Percentiles rank a stretch among this genome's conserved stretches.
phyloP scores from a whole-genome alignment of 2,888 invertebrate species.

The Cynaeus angustus region DNA sequence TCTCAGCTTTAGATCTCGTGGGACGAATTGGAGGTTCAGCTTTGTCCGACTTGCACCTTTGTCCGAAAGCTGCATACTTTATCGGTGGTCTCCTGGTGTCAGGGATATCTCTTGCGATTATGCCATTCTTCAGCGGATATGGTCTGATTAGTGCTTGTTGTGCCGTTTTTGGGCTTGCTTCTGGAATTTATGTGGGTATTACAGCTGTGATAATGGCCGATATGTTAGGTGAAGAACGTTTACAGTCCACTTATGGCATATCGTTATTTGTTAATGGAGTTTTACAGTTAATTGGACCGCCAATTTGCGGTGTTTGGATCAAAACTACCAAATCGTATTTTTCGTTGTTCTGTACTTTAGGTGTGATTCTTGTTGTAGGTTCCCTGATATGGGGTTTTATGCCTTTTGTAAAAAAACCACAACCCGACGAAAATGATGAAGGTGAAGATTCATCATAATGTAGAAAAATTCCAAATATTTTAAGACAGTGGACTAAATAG shows the following conservation, averaged over 20 bases:
- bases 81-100: slow-evolving; percentile 86
- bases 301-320: slow-evolving; percentile 85
- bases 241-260: slow-evolving; percentile 90
- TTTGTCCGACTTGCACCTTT: slow-evolving; percentile 82
- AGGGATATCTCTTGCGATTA: slow-evolving; percentile 81
- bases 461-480: slow-evolving; percentile 34
- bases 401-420: slow-evolving; percentile 76
- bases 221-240: slow-evolving; percentile 87
- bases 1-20: slow-evolving; percentile 86
- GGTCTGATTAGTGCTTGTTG: slow-evolving; percentile 80
- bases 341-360: slow-evolving; percentile 83
- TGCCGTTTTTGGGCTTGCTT: slow-evolving; percentile 86
- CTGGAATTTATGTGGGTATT: slow-evolving; percentile 89
- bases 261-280: slow-evolving; percentile 90
- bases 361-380: slow-evolving; percentile 82
- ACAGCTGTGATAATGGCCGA: slow-evolving; percentile 93
- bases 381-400: slow-evolving; percentile 84
- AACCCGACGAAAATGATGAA: slow-evolving; percentile 28
- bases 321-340: slow-evolving; percentile 78
- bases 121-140: slow-evolving; percentile 82
- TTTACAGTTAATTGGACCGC: slow-evolving; percentile 86
- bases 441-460: slow-evolving; percentile 30
- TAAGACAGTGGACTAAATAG: slow-evolving; percentile 4
- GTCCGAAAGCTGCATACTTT: slow-evolving; percentile 89
- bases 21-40: slow-evolving; percentile 91